Percentiles rank a stretch among this genome's conserved stretches.
phyloP scores from a whole-genome alignment of 2,888 invertebrate genomes.

The Oasisia sp. region DNA sequence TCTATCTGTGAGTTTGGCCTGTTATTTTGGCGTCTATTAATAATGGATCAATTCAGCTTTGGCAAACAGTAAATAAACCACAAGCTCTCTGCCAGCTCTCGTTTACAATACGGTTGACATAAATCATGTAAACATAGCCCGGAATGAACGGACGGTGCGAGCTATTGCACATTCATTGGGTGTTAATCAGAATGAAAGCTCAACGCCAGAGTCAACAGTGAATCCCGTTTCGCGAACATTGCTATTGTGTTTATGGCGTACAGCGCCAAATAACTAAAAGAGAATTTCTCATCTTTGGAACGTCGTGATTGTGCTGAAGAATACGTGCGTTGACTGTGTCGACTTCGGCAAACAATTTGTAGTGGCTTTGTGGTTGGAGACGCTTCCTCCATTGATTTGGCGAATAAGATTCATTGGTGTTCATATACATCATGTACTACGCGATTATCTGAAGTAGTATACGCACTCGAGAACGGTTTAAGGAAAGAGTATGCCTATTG shows the following conservation, averaged over 20 bases:
- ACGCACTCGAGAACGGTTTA: too few relatives aligned
- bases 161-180: not conserved
- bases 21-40: not conserved
- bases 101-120: not conserved
- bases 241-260: not conserved
- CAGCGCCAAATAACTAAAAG: not conserved
- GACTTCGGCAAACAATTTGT: not conserved
- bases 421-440: too few relatives aligned
- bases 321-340: not conserved
- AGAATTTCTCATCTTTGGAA: not conserved
- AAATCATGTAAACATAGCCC: not conserved
- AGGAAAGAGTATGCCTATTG: too few relatives aligned
- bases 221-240: not conserved
- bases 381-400: too few relatives aligned
- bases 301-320: not conserved
- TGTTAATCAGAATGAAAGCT: not conserved
- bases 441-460: too few relatives aligned
- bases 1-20: not conserved
- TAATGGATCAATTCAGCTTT: not conserved
- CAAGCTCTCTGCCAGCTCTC: not conserved
- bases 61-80: not conserved
- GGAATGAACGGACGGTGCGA: not conserved
- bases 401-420: too few relatives aligned
- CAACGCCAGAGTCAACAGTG: not conserved
- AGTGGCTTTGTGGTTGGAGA: not conserved